Percentiles rank a stretch among this genome's conserved stretches.
Conservation (phyloP, 1,140 invertebrate genomes). For the Himalopsyche phryganea region DNA sequence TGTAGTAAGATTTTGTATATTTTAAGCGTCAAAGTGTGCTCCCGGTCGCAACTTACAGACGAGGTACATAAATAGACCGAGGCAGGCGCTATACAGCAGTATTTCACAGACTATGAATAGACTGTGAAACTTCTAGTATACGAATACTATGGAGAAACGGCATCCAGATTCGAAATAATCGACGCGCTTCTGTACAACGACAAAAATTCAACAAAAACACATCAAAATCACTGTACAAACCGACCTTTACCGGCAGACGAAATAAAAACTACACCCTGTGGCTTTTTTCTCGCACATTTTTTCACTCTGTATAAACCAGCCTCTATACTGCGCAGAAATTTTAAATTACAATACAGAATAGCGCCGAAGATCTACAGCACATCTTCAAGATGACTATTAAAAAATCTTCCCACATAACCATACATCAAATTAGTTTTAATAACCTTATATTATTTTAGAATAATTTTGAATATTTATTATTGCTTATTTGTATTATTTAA, state of each 20-base stretch:
- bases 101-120: slow-evolving; percentile 14
- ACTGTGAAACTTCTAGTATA: not conserved
- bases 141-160: too few species aligned
- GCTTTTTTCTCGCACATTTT: not conserved
- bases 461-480: too few species aligned
- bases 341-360: too few species aligned
- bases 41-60: slow-evolving; percentile 10
- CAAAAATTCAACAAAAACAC: slow-evolving; percentile 1
- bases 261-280: not conserved
- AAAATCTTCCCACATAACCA: too few species aligned
- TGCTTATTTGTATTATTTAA: too few species aligned
- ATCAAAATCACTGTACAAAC: not conserved
- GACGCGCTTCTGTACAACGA: not conserved
- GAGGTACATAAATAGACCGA: slow-evolving; percentile 9
- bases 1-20: too few species aligned
- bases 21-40: slow-evolving; percentile 3
- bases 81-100: slow-evolving; percentile 1
- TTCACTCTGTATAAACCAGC: too few species aligned
- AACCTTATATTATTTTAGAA: too few species aligned
- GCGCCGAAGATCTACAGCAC: too few species aligned
- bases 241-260: not conserved
- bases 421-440: too few species aligned
- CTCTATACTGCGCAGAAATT: too few species aligned
- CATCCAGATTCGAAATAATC: not conserved
- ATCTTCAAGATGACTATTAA: too few species aligned